Conservation (phyloP, 1,140 invertebrate species). For the Papilio polyxenes region DNA sequence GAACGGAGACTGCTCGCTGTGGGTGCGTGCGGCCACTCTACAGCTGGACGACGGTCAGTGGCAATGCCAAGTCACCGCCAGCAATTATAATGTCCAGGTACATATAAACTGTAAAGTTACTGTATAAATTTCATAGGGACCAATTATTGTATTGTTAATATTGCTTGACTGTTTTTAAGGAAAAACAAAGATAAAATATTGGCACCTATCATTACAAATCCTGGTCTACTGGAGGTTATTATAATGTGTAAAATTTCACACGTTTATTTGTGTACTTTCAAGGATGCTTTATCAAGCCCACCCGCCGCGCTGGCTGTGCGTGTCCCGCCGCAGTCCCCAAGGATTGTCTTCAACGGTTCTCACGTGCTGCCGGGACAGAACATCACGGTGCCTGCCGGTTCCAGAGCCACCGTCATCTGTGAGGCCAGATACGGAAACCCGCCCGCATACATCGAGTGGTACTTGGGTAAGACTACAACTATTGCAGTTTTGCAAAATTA, state of each 20-base stretch:
- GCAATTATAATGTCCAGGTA: slow-evolving; percentile 85
- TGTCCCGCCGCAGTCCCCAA: slow-evolving; percentile 90
- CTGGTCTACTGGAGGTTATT: not conserved
- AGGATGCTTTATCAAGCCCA: slow-evolving; percentile 91
- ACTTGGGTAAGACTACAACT: slow-evolving; percentile 81
- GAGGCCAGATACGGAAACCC: slow-evolving; percentile 92
- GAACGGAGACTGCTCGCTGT: slow-evolving; percentile 91
- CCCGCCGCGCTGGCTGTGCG: slow-evolving; percentile 91
- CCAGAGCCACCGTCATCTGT: slow-evolving; percentile 89
- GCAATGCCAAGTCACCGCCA: slow-evolving; percentile 96
- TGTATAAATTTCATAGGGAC: not conserved
- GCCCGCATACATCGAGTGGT: slow-evolving; percentile 92
- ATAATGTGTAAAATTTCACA: not conserved
- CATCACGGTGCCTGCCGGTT: slow-evolving; percentile 89
- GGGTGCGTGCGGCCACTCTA: slow-evolving; percentile 89
- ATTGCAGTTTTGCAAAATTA: not conserved
- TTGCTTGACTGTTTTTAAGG: too few relatives aligned
- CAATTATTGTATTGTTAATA: not conserved
- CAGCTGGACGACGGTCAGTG: slow-evolving; percentile 94
- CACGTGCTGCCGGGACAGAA: slow-evolving; percentile 89
- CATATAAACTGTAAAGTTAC: not conserved
- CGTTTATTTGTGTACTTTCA: slow-evolving; percentile 51
- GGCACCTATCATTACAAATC: too few relatives aligned
- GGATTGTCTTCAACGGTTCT: slow-evolving; percentile 89
- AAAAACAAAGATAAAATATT: too few relatives aligned